Evolutionary conservation across 2,888 invertebrate genomes (phyloP).

Genomic region (Mayetiola destructor): DNA sequence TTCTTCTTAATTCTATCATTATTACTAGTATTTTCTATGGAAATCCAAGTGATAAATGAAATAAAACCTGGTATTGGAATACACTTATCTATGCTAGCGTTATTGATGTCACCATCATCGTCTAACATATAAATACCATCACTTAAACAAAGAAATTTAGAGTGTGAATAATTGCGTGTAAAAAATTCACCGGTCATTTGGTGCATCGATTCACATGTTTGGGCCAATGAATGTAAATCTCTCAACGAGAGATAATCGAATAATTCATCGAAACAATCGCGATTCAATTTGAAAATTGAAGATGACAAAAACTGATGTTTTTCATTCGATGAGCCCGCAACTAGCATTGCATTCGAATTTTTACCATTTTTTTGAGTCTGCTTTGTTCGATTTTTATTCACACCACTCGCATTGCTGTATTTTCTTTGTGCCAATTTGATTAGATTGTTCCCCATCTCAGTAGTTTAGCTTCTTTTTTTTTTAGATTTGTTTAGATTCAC

Average conservation of each 20-base stretch:
- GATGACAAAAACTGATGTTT: not conserved
- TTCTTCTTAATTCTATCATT: too few relatives aligned
- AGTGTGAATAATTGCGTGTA: not conserved
- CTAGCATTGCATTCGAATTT: not conserved
- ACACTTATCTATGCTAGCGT: not conserved
- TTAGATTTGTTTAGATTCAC: not conserved
- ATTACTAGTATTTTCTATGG: not conserved
- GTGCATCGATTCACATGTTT: conserved; percentile 7
- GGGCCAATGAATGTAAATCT: conserved; percentile 6
- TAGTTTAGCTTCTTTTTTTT: not conserved
- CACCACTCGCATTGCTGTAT: not conserved
- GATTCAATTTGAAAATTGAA: not conserved
- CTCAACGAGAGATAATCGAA: conserved; percentile 2
- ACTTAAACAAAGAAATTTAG: not conserved
- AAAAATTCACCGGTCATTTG: not conserved
- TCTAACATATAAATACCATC: not conserved
- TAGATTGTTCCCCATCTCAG: not conserved
- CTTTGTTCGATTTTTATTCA: not conserved
- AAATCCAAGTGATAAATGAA: not conserved
- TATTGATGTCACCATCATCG: not conserved
- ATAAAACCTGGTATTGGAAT: not conserved
- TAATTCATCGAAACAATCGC: not conserved
- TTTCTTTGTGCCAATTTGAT: not conserved
- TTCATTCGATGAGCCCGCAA: not conserved
- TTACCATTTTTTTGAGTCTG: not conserved